Base-by-base conservation (phyloP, 2,113 vertebrate species). In the Ancistrus triradiatus region DNA sequence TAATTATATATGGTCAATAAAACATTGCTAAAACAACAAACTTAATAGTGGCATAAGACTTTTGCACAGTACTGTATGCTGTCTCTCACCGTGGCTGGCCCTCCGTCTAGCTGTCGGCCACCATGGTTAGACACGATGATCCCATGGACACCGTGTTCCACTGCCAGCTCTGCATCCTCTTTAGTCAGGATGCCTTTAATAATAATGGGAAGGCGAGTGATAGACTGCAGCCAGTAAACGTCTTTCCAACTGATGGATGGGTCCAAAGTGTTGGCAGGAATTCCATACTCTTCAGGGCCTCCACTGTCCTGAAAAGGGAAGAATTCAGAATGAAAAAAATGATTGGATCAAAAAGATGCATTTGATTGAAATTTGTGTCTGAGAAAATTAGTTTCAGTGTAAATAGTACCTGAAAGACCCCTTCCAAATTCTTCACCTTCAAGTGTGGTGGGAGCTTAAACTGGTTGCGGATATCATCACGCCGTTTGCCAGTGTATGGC, bases 111-210 rank as follows among this genome's bases (percentile, higher is more conserved):
- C 73, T 99, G 96, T 31, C 96, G 86, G 3, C 95, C 95, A 0
- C 95, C 96, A 0, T 98, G 96, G 71, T 98, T 99, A 63, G 95
- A 99, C 64, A 99, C 95, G 1, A 98, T 88, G 84, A 98, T 91
- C 60, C 92, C 96, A 17, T 91, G 89, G 19, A 95, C 89, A 0
- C 91, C 90, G 0, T 97, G 89, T 49, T 88, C 87, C 78, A 96
- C 80, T 0, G 95, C 95, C 79, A 97, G 79, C 76, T 96, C 92
- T 1, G 95, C 94, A 8, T 99, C 96, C 82, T 98, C 95, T 78
- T 89, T 95, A 0, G 95, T 99, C 78, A 98, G 75, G 81, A 99
- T 95, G 25, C 96, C 95, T 82, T 98, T 99, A 77, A 99, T 86
- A 75, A 99, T 91, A 66, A 99, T 86, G 28, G 95, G 96, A 69